These are phyloP conservation scores for Melinaea marsaeus DNA, from an alignment of 2,888 invertebrate genomes.

Conservation along the genomic window DNA sequence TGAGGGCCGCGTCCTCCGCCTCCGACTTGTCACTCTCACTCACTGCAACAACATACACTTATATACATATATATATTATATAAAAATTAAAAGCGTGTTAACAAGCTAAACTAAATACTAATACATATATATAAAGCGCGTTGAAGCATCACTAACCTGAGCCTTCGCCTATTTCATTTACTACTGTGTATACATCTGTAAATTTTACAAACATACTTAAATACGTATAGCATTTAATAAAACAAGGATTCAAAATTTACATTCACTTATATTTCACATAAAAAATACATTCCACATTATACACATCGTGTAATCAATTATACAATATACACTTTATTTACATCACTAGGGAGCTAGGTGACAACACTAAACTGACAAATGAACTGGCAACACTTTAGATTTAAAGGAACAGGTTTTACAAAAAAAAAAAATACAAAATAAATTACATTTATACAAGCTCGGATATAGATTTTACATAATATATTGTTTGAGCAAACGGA, in stretches of 20 bases:
- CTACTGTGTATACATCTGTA: neutral
- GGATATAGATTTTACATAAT: neutral
- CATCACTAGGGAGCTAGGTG: conserved; percentile 32
- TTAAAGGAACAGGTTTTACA: neutral
- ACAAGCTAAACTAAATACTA: neutral
- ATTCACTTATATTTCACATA: conserved; percentile 74
- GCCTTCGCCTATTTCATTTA: conserved; percentile 3
- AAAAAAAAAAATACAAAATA: conserved; percentile 2
- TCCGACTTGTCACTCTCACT: conserved; percentile 65
- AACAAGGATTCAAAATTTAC: conserved; percentile 66
- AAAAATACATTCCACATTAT: conserved; percentile 67
- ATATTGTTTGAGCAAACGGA: neutral
- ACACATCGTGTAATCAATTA: conserved; percentile 43
- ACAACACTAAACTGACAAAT: neutral
- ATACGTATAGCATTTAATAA: conserved; percentile 44
- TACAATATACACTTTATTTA: conserved; percentile 44
- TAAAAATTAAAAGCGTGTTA: neutral
- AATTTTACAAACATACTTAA: neutral
- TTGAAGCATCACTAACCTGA: conserved; percentile 13
- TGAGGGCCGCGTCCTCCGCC: conserved; percentile 57
- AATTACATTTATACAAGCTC: neutral
- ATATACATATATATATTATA: conserved; percentile 3
- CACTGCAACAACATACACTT: conserved; percentile 46
- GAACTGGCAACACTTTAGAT: neutral
- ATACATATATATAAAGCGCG: neutral